phyloP scores from a whole-genome alignment of 2,113 vertebrate species.

The Cryptotis parvus region DNA sequence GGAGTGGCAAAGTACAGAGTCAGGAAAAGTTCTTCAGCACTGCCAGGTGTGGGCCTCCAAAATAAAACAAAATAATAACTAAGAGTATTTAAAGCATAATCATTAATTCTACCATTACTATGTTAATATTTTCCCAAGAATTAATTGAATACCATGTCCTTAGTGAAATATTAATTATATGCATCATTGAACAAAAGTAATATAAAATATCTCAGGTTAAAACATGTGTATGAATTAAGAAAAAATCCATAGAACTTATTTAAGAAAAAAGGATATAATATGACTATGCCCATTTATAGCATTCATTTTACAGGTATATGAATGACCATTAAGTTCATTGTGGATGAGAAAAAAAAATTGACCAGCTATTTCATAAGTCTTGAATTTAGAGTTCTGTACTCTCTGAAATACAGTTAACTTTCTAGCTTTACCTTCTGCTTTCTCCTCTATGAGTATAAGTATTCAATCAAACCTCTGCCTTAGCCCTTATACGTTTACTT shows the following conservation, averaged over 20 bases:
- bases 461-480: not conserved
- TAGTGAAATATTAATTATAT: slow-evolving; percentile 28
- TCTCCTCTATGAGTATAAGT: not conserved
- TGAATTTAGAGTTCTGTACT: not conserved
- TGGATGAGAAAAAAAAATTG: not conserved
- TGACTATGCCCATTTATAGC: not conserved
- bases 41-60: too few species aligned
- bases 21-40: too few species aligned
- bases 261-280: not conserved
- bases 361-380: slow-evolving; percentile 36
- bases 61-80: too few species aligned
- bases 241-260: not conserved
- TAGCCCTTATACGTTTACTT: not conserved
- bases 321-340: not conserved
- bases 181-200: slow-evolving; percentile 30
- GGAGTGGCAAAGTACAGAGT: too few species aligned
- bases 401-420: not conserved
- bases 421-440: not conserved
- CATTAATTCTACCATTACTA: slow-evolving; percentile 12
- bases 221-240: slow-evolving; percentile 14
- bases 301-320: not conserved
- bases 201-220: slow-evolving; percentile 40
- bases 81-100: not conserved
- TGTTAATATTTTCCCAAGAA: slow-evolving; percentile 44
- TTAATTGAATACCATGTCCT: slow-evolving; percentile 36